These are phyloP conservation scores for Mus spicilegus DNA, from an alignment of 2,113 vertebrate genomes.

Conservation along the genomic window DNA sequence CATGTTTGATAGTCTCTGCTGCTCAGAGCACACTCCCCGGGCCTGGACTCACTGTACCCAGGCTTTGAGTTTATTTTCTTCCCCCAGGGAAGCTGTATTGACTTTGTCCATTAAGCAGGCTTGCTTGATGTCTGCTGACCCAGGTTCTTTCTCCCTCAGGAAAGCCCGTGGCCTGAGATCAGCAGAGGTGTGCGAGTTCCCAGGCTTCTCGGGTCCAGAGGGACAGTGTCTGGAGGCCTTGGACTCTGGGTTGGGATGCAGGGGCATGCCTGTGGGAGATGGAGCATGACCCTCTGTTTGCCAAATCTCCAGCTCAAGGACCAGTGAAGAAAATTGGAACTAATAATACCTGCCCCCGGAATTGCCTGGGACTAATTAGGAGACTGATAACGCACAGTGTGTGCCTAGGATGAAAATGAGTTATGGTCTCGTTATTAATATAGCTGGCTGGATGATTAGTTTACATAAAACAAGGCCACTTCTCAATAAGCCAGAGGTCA, in stretches of 20 bases:
- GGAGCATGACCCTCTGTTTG: slow-evolving; percentile 56
- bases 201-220: not conserved
- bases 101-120: slow-evolving; percentile 54
- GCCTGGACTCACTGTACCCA: not conserved
- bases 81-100: slow-evolving; percentile 48
- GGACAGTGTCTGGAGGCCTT: not conserved
- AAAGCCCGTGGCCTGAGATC: not conserved
- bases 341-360: slow-evolving; percentile 76
- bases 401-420: slow-evolving; percentile 82
- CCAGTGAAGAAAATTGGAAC: slow-evolving; percentile 73
- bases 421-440: slow-evolving; percentile 77
- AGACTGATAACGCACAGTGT: slow-evolving; percentile 73
- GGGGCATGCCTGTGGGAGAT: not conserved
- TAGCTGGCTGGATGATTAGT: slow-evolving; percentile 67
- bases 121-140: slow-evolving; percentile 46
- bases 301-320: slow-evolving; percentile 15
- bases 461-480: slow-evolving; percentile 78
- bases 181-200: slow-evolving; percentile 23
- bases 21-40: not conserved
- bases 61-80: slow-evolving; percentile 42
- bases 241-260: slow-evolving; percentile 37
- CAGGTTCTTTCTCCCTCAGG: not conserved
- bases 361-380: slow-evolving; percentile 82
- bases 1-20: not conserved
- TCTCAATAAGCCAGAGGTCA: slow-evolving; percentile 76